These are phyloP conservation scores for Cyphomyrus plagiostoma DNA, from an alignment of 2,113 vertebrate species.

Conservation along the genomic window DNA sequence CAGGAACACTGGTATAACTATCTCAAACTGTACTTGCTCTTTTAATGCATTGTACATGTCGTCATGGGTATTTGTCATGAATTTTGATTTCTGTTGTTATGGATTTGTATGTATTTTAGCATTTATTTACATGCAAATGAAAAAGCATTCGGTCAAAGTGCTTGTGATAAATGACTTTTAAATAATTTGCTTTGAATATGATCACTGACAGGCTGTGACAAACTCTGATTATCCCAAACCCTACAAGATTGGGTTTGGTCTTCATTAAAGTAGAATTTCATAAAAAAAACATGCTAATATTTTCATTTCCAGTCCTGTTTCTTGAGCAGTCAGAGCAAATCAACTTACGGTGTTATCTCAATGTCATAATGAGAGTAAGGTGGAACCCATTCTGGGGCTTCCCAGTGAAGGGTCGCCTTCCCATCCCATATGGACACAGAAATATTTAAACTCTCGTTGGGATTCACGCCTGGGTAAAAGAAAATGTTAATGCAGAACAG, in stretches of 20 bases:
- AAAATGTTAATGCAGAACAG: neutral
- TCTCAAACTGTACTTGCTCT: neutral
- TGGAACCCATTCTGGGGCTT: conserved; percentile 17
- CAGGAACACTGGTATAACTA: neutral
- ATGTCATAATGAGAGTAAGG: conserved; percentile 44
- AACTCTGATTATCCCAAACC: neutral
- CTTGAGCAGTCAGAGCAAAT: neutral
- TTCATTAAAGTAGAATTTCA: neutral
- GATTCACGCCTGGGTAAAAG: conserved; percentile 20
- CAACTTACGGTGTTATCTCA: conserved; percentile 44
- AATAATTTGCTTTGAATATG: neutral
- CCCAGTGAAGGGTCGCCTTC: conserved; percentile 46
- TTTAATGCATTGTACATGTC: neutral
- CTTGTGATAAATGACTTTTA: neutral
- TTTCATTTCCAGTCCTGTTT: neutral
- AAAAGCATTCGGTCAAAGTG: neutral
- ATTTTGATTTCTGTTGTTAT: neutral
- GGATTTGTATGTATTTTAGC: neutral
- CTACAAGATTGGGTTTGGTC: neutral
- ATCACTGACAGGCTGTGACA: neutral
- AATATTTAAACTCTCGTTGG: conserved; percentile 29
- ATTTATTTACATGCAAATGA: neutral
- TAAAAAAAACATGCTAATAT: neutral
- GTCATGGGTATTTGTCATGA: neutral
- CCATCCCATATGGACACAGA: conserved; percentile 47